Evolutionary conservation across 2,888 invertebrate species (phyloP), one percentile per base, ranked within the genome.

Genomic region (Falcaria lacertinaria): DNA sequence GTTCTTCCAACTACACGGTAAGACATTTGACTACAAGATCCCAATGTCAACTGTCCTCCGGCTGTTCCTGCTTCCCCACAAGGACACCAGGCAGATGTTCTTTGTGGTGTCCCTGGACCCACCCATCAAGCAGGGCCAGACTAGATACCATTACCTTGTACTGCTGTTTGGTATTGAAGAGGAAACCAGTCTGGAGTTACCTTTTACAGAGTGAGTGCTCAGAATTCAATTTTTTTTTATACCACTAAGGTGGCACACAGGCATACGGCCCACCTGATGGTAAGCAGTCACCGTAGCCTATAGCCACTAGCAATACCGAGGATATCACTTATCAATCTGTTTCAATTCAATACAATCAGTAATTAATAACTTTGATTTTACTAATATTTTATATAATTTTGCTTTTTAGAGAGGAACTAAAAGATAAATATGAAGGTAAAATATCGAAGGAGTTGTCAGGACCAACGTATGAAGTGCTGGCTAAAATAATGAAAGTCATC

Each of bases 21-120:
- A 99, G 92, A 99, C 99, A 0, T 99, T 98, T 73, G 99, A 99
- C 89, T 99, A 99, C 90, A 99, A 99, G 89, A 99, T 99, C 61
- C 98, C 99, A 0, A 96, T 98, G 93, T 96, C 97, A 0, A 98
- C 98, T 0, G 98, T 99, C 2, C 89, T 98, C 13, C 93, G 99
- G 5, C 85, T 99, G 13, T 99, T 99, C 75, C 89, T 99, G 25
- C 86, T 99, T 41, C 99, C 99, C 0, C 99, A 99, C 76, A 98
- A 97, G 74, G 99, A 99, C 78, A 95, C 94, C n/a, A 90, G 99
- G 1, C 99, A 99, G 81, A 98, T 98, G 93, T 99, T 97, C 86
- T 99, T 99, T 77, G 98, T 99, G 34, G 96, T 98, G 42, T 97
- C 98, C 41, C 90, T 99, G 60, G 99, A 99, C 90, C 99, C 99